These are phyloP conservation scores for Cerastis leucographa DNA, from an alignment of 2,888 invertebrate species.

Conservation along the genomic window DNA sequence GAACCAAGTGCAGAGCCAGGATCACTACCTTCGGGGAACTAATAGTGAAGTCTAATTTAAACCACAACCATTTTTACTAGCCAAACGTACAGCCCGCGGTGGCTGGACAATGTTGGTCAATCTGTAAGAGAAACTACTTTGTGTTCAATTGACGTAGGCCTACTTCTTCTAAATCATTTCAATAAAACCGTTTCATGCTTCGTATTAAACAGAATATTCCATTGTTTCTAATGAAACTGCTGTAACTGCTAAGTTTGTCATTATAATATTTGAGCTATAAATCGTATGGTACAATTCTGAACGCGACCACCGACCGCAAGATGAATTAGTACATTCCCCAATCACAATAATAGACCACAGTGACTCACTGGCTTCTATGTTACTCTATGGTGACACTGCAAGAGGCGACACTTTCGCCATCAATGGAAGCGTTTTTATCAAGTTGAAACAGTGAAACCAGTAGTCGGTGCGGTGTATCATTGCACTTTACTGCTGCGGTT, in stretches of 20 bases:
- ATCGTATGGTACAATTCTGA: not conserved
- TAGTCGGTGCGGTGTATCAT: not conserved
- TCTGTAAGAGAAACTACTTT: not conserved
- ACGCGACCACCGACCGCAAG: not conserved
- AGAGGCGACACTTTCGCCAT: not conserved
- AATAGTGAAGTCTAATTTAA: constrained; percentile 47
- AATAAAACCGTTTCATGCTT: not conserved
- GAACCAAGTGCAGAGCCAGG: constrained; percentile 69
- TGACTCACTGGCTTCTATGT: not conserved
- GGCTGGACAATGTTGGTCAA: not conserved
- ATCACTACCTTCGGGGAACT: constrained; percentile 61
- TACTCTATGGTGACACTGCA: not conserved
- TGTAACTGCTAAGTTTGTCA: too few relatives aligned
- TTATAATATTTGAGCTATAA: too few relatives aligned
- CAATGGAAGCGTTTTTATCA: not conserved
- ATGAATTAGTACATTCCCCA: not conserved
- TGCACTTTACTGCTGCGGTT: not conserved
- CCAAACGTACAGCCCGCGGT: not conserved
- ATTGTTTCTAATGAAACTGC: too few relatives aligned
- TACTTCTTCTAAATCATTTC: not conserved
- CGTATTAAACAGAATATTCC: not conserved
- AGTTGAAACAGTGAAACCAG: not conserved
- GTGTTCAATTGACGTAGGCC: not conserved
- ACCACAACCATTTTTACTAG: constrained; percentile 58
- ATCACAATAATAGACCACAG: not conserved